Base-by-base conservation (phyloP, 1,140 invertebrate species). In the Drosophila subobscura region DNA sequence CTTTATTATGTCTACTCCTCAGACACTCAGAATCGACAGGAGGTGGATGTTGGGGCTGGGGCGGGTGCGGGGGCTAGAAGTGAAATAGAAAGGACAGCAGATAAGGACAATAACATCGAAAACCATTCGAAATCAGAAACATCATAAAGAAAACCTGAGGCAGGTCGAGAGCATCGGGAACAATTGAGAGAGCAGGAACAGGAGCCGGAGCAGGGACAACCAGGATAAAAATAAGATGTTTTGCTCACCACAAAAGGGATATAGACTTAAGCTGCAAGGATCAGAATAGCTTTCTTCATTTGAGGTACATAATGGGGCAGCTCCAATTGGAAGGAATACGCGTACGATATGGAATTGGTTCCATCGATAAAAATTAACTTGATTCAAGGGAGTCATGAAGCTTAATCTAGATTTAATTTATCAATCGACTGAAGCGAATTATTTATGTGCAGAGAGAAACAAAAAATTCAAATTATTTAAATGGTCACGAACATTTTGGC, bases 1-100 rank as follows among this genome's bases (percentile, higher is more conserved):
- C 68, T 73, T 73, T 73, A 88, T 86, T 84, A 81, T 86, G 77
- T 86, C 81, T 86, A 78, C 74, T 47, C 20, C 74, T 47, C 20
- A 66, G 54, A 54, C 52, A 42, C 49, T 41, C 33, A 12, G 66
- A 67, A 67, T 67, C 65, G 65, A 67, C 20, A 45, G 60, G 46
- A 45, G 27, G 2, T 6, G 27, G 5, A 29, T 7, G 27, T 3
- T 6, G 27, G 27, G 60, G 41, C 22, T 7, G 2, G 22, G 41
- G 14, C 2, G 10, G 20, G 0, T 23, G 10, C 16, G 6, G 12
- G 14, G 22, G 49, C 29, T 22, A 66, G 12, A 47, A 33, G 41
- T 25, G 50, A 70, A 65, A 25, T 70, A 27, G 51, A 37, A 37
- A 37, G 33, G 33, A 37, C 33, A 37, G 33, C 4, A 37, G 33